A percentile compares a stretch with the other conserved stretches of the same genome.
Conservation (phyloP, 2,888 invertebrate species). For the Dorcus hopei region DNA sequence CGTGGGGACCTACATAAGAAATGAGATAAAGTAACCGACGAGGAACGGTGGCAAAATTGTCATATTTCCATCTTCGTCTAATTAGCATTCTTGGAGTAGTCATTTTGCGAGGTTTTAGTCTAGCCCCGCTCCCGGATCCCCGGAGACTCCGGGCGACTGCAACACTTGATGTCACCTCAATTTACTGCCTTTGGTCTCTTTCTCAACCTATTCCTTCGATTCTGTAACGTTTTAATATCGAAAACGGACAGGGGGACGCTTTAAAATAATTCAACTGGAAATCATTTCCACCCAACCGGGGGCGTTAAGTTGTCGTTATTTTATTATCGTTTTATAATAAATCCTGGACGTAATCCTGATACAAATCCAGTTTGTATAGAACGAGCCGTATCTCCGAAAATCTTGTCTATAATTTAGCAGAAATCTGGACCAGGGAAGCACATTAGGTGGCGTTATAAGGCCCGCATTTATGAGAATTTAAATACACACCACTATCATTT, state of each 20-base stretch:
- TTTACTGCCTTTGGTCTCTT: background rate
- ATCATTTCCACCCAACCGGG: too few relatives aligned
- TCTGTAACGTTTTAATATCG: background rate
- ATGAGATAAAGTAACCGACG: slow-evolving; percentile 42
- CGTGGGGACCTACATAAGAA: slow-evolving; percentile 41
- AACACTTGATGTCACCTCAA: slow-evolving; percentile 1
- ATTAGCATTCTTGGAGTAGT: slow-evolving; percentile 37
- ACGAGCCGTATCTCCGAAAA: slow-evolving; percentile 22
- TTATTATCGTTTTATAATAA: too few relatives aligned
- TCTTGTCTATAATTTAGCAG: slow-evolving; percentile 35
- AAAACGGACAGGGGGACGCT: background rate
- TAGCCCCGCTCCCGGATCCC: background rate
- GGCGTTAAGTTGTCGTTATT: too few relatives aligned
- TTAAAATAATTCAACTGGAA: too few relatives aligned
- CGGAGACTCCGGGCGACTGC: background rate
- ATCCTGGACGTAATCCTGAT: too few relatives aligned
- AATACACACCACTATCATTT: slow-evolving; percentile 37
- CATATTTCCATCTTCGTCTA: slow-evolving; percentile 44
- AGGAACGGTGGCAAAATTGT: slow-evolving; percentile 41
- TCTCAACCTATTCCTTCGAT: background rate
- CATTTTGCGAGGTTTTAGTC: slow-evolving; percentile 2
- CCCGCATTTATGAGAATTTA: slow-evolving; percentile 38
- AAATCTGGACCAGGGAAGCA: slow-evolving; percentile 32
- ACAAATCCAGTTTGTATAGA: background rate
- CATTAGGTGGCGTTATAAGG: slow-evolving; percentile 37